Conservation (phyloP, 2,113 vertebrate species). For the Barbus barbus region DNA sequence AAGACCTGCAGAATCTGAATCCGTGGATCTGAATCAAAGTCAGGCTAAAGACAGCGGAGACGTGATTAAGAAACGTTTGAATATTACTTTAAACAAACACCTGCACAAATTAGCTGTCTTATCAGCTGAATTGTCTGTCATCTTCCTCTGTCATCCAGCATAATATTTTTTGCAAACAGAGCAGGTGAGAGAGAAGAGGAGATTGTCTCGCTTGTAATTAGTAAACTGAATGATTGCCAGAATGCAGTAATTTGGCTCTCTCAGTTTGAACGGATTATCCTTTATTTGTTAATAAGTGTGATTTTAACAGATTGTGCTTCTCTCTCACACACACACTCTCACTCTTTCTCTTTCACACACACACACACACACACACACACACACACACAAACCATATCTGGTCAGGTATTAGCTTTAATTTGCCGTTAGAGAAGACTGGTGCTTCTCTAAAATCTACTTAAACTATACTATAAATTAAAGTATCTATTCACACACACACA, state of each 20-base stretch:
- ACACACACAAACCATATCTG: background rate
- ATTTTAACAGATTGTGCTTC: conserved; percentile 32
- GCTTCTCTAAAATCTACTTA: too few relatives aligned
- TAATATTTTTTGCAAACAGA: conserved; percentile 52
- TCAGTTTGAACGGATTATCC: conserved; percentile 60
- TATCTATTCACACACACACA: too few relatives aligned
- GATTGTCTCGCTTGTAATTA: conserved; percentile 38
- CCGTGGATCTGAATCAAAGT: conserved; percentile 15
- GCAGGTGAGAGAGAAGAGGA: conserved; percentile 32
- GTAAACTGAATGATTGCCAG: conserved; percentile 53
- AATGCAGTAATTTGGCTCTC: conserved; percentile 62
- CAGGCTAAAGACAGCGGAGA: conserved; percentile 10
- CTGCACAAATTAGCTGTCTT: conserved; percentile 49
- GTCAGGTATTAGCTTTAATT: background rate
- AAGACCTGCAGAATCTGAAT: conserved; percentile 9
- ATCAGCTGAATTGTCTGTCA: conserved; percentile 55
- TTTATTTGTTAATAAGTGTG: conserved; percentile 59
- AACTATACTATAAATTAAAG: too few relatives aligned
- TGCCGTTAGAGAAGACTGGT: background rate
- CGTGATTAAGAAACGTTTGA: conserved; percentile 11
- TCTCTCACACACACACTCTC: background rate
- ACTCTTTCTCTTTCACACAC: background rate
- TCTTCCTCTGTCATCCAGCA: conserved; percentile 51
- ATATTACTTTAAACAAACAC: conserved; percentile 53
- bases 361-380: background rate